phyloP scores from a whole-genome alignment of 2,888 invertebrate species.

The Tineola bisselliella region DNA sequence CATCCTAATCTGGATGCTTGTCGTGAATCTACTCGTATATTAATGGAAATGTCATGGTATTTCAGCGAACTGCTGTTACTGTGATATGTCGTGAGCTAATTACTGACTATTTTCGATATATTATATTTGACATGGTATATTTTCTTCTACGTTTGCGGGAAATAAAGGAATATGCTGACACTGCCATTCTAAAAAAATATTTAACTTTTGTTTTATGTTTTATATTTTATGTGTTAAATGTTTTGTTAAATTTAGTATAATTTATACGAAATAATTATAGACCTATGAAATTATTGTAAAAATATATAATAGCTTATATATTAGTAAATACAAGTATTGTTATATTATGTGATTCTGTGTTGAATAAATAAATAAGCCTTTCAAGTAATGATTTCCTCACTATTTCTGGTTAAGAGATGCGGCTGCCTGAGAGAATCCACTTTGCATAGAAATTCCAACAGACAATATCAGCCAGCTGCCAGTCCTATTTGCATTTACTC shows the following conservation, averaged over 20 bases:
- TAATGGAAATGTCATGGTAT: background rate
- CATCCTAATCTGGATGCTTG: no score
- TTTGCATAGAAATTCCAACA: constrained; percentile 3
- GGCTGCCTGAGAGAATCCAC: background rate
- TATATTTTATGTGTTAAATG: no score
- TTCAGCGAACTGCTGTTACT: background rate
- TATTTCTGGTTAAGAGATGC: background rate
- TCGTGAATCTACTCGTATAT: no score
- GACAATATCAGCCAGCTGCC: constrained; percentile 7
- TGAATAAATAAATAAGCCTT: background rate
- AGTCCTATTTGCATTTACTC: background rate
- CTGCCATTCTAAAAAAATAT: no score
- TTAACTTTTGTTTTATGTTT: no score
- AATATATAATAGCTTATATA: no score
- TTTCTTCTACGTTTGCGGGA: background rate
- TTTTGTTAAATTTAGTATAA: no score
- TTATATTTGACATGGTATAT: background rate
- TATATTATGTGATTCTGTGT: background rate
- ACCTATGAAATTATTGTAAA: no score
- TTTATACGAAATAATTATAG: no score
- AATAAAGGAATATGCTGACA: background rate
- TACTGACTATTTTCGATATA: background rate
- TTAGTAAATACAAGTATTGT: background rate
- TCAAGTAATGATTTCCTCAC: background rate
- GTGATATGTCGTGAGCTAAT: background rate